Base-by-base conservation (phyloP, 2,113 vertebrate genomes). In the Nycticryphes semicollaris region DNA sequence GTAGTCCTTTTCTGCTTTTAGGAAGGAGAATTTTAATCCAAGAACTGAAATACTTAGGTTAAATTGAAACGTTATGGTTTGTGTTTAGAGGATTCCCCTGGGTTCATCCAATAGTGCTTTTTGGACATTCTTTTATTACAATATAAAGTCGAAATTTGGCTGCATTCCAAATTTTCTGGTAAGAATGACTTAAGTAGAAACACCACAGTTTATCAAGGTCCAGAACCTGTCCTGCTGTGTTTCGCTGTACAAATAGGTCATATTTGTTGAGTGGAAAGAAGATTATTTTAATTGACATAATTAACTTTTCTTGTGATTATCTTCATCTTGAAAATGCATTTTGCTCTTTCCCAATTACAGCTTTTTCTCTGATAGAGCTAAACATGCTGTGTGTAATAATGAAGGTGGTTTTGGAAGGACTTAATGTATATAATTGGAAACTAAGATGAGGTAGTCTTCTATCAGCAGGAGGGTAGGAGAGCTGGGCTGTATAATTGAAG, bases 281-380 rank as follows among this genome's bases (percentile, higher is more conserved):
- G 91, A 97, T 97, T 96, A 94, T 97, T 97, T 96, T 95, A 97
- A 97, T 97, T 95, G 93, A 87, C 68, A 68, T 95, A 91, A 97
- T 97, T 97, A 97, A 96, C 75, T 96, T 96, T 96, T 96, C 89
- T 94, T 72, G 45, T 92, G 60, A 95, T 97, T 97, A 95, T 97
- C 75, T 87, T 90, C 79, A 54, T 24, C 81, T 96, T 27, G 39
- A 87, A 94, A 97, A 96, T 68, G 60, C 70, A 64, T 94, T 94
- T 91, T 91, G 12, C 63, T 86, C 59, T 84, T 81, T 91, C 76
- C 69, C 90, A 95, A 93, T 93, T 93, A 73, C 14, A n/a, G 30
- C 30, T 51, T 70, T 92, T 94, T 95, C 63, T 90, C 64, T 87
- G 72, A 86, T 84, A 88, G 90, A 84, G 69, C 66, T 79, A 88